Percentiles rank a stretch among this genome's conserved stretches.
Conservation (phyloP, 2,888 invertebrate genomes). For the Campoplex nolae region DNA sequence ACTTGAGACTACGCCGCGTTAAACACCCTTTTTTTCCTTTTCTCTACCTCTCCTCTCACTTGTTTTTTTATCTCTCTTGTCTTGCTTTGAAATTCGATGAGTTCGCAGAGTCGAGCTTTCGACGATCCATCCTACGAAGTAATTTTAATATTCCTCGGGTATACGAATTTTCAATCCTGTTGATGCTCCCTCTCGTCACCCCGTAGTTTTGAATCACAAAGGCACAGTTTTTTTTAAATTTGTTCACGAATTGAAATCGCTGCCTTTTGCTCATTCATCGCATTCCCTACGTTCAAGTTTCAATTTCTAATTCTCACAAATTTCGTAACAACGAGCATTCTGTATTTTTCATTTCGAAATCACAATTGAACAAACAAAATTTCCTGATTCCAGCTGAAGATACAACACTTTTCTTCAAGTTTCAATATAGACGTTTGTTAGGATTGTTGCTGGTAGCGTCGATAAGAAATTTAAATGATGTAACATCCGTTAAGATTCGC, state of each 20-base stretch:
- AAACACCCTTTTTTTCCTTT: conserved; percentile 20
- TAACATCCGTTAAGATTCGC: not conserved
- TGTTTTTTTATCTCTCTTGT: not conserved
- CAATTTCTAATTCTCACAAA: not conserved
- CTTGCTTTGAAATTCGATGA: conserved; percentile 28
- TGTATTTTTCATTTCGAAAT: not conserved
- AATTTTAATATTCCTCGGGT: not conserved
- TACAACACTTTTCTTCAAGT: not conserved
- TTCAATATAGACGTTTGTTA: not conserved
- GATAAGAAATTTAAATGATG: not conserved
- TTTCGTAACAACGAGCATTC: not conserved
- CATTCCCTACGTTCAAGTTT: not conserved
- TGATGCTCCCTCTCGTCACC: not conserved
- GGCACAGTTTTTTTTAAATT: not conserved
- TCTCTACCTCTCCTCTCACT: not conserved
- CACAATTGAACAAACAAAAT: not conserved
- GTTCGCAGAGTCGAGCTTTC: not conserved
- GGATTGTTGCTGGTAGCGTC: not conserved
- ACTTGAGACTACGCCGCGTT: conserved; percentile 42
- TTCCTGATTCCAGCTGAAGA: not conserved
- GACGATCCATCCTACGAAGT: not conserved
- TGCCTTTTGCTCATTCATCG: not conserved
- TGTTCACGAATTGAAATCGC: not conserved
- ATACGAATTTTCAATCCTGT: not conserved
- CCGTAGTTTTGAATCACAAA: not conserved